These are phyloP conservation scores for Epirrhoe tristata DNA, from an alignment of 2,888 invertebrate genomes.

Conservation along the genomic window DNA sequence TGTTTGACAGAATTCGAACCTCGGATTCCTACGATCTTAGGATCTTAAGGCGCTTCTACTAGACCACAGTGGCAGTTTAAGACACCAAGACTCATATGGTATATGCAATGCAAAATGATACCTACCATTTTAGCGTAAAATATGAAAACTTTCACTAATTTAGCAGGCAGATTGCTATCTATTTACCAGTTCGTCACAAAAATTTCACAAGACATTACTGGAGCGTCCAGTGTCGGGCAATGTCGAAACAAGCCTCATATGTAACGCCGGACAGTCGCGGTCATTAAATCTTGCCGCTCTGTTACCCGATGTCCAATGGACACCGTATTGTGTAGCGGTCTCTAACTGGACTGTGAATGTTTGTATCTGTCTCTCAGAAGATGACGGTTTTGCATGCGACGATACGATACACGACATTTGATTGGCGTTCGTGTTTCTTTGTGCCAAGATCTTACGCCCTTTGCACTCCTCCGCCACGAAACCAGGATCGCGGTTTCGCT, in stretches of 20 bases:
- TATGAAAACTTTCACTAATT: not conserved
- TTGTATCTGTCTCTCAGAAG: conserved; percentile 74
- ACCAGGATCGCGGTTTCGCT: too few species aligned
- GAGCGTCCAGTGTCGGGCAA: conserved; percentile 42
- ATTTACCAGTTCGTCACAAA: conserved; percentile 22
- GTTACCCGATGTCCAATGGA: conserved; percentile 72
- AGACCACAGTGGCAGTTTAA: too few species aligned
- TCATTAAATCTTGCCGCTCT: conserved; percentile 84
- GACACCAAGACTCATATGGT: too few species aligned
- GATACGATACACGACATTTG: conserved; percentile 39
- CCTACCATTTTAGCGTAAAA: not conserved
- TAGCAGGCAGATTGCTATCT: conserved; percentile 6
- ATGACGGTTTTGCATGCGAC: conserved; percentile 48
- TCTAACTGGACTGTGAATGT: conserved; percentile 83
- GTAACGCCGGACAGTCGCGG: conserved; percentile 74
- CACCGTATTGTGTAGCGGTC: conserved; percentile 77
- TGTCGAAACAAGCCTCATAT: conserved; percentile 71
- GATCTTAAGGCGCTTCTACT: too few species aligned
- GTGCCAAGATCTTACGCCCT: too few species aligned
- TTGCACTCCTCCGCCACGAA: too few species aligned
- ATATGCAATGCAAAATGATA: not conserved
- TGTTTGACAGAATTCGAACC: too few species aligned
- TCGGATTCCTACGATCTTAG: too few species aligned
- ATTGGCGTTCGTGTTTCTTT: too few species aligned
- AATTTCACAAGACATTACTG: conserved; percentile 38